Evolutionary conservation across 2,888 invertebrate species (phyloP).

Genomic region (Chloroclystis v-ata): DNA sequence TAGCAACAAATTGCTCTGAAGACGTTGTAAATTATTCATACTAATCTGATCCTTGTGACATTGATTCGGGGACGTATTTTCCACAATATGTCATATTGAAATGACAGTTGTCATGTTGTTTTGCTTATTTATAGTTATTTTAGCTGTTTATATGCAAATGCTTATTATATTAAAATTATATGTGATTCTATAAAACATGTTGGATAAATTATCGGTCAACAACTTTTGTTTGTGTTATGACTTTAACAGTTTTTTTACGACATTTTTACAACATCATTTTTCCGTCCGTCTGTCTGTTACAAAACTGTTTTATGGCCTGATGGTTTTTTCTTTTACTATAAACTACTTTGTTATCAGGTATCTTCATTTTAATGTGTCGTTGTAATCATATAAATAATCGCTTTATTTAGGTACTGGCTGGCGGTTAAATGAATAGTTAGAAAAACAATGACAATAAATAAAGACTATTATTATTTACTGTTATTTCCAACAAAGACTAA

Average conservation of each 20-base stretch:
- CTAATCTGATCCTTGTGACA: slow-evolving; percentile 24
- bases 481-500: no score
- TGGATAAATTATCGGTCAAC: slow-evolving; percentile 13
- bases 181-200: slow-evolving; percentile 7
- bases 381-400: no score
- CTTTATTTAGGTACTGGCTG: no score
- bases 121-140: slow-evolving; percentile 29
- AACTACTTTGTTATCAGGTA: not conserved
- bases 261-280: slow-evolving; percentile 10
- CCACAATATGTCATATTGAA: slow-evolving; percentile 27
- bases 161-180: slow-evolving; percentile 17
- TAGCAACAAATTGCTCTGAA: slow-evolving; percentile 11
- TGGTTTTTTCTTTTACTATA: not conserved
- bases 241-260: slow-evolving; percentile 7
- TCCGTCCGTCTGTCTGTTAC: slow-evolving; percentile 4
- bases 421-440: no score
- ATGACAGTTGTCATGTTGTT: slow-evolving; percentile 31
- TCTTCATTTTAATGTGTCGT: no score
- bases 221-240: slow-evolving; percentile 7
- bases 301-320: not conserved
- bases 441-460: no score
- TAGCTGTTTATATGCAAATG: slow-evolving; percentile 16
- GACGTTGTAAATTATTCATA: slow-evolving; percentile 14
- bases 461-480: no score
- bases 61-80: slow-evolving; percentile 25